Conservation (phyloP, 2,888 invertebrate genomes). For the Xanthia icteritia region DNA sequence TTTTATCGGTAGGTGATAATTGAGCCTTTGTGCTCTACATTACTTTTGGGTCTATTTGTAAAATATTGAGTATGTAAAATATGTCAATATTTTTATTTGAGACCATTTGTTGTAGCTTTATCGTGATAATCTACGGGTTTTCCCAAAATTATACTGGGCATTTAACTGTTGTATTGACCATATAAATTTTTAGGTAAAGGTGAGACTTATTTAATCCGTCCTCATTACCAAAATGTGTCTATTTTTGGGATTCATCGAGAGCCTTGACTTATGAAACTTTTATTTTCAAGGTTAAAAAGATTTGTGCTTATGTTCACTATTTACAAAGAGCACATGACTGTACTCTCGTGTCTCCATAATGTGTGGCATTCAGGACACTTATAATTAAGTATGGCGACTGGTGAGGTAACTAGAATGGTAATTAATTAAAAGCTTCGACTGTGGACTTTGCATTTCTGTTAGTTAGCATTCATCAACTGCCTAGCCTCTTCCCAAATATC, state of each 20-base stretch:
- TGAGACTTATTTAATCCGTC: not conserved
- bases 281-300: slow-evolving; percentile 24
- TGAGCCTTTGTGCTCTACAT: slow-evolving; percentile 10
- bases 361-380: slow-evolving; percentile 23
- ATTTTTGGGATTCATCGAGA: not conserved
- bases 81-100: not conserved
- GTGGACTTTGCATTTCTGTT: slow-evolving; percentile 17
- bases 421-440: slow-evolving; percentile 37
- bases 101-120: not conserved
- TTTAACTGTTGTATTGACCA: not conserved
- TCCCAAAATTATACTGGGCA: not conserved
- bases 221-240: not conserved
- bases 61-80: slow-evolving; percentile 11
- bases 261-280: slow-evolving; percentile 19
- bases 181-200: not conserved
- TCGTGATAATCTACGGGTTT: not conserved
- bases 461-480: not conserved
- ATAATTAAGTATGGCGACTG: not conserved
- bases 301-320: slow-evolving; percentile 15
- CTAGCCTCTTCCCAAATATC: too few species aligned
- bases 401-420: slow-evolving; percentile 7
- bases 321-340: slow-evolving; percentile 9
- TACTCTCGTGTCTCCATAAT: slow-evolving; percentile 1
- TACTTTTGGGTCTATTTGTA: not conserved
- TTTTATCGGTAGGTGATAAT: slow-evolving; percentile 8